These are phyloP conservation scores for Orbicella faveolata DNA, from an alignment of 64 coral and sea anemone genomes.

Conservation along the genomic window DNA sequence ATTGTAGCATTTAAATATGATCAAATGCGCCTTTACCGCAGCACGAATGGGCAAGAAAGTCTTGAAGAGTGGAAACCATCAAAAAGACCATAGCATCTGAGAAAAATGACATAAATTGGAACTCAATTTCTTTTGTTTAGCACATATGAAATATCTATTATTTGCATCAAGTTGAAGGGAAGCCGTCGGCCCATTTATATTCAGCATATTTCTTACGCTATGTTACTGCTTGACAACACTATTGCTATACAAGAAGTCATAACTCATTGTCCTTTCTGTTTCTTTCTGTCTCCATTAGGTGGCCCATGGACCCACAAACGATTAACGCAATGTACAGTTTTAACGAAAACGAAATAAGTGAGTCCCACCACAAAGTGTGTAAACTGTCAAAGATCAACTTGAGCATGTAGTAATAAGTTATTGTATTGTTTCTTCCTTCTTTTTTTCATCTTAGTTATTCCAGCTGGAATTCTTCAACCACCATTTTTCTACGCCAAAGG, in stretches of 20 bases:
- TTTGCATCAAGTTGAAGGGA: too few relatives aligned
- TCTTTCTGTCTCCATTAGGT: slow-evolving; percentile 40
- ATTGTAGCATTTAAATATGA: too few relatives aligned
- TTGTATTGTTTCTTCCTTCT: not conserved
- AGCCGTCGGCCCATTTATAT: too few relatives aligned
- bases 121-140: too few relatives aligned
- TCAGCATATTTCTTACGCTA: not conserved
- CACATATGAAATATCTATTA: too few relatives aligned
- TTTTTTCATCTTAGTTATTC: slow-evolving; percentile 77
- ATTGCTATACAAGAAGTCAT: too few relatives aligned
- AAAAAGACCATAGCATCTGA: too few relatives aligned
- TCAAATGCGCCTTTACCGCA: too few relatives aligned
- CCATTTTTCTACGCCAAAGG: slow-evolving; percentile 92
- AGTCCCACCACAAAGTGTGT: slow-evolving; percentile 10
- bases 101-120: too few relatives aligned
- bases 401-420: not conserved
- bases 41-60: too few relatives aligned
- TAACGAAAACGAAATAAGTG: slow-evolving; percentile 99
- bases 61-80: too few relatives aligned
- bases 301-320: slow-evolving; percentile 98
- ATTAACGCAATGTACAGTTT: slow-evolving; percentile 99
- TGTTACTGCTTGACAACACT: too few relatives aligned
- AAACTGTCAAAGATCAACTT: not conserved
- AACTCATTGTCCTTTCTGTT: not conserved
- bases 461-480: slow-evolving; percentile 94